Percentiles rank a stretch among this genome's conserved stretches.
These are phyloP conservation scores for Monarcha castaneiventris DNA, from an alignment of 2,113 vertebrate species.

Conservation along the genomic window DNA sequence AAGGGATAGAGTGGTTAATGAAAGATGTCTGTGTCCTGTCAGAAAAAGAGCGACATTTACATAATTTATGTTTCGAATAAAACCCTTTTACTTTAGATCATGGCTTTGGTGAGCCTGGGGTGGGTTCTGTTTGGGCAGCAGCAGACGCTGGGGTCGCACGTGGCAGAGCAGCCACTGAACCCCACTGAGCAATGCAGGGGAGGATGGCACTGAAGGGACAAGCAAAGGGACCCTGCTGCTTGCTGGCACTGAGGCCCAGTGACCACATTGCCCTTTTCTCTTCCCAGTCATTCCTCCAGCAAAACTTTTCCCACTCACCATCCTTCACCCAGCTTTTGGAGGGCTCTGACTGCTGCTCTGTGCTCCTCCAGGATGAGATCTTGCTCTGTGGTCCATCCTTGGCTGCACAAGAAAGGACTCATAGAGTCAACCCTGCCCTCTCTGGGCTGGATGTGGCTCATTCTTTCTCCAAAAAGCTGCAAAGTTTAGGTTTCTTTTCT, in stretches of 20 bases:
- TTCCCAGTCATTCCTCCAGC: background rate
- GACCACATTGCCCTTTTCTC: accelerated
- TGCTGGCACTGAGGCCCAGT: background rate
- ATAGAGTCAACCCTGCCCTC: accelerated
- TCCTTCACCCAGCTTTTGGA: background rate
- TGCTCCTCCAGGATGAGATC: background rate
- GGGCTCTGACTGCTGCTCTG: background rate
- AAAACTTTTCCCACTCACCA: background rate
- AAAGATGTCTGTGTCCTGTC: background rate
- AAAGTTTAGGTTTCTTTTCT: background rate
- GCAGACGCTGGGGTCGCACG: background rate
- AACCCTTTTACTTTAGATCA: background rate
- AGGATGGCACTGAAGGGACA: background rate
- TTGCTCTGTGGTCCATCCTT: background rate
- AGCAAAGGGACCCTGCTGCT: background rate
- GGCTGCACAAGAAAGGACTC: background rate
- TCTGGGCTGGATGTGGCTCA: background rate
- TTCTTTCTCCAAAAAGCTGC: background rate
- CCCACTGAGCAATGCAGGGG: accelerated
- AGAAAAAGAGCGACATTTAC: background rate
- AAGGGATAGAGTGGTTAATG: background rate
- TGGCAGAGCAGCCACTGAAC: background rate
- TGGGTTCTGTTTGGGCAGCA: background rate
- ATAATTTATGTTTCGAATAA: background rate
- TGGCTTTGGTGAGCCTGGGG: background rate